phyloP scores from a whole-genome alignment of 2,113 vertebrate genomes.

The Ptychochromis oligacanthus region DNA sequence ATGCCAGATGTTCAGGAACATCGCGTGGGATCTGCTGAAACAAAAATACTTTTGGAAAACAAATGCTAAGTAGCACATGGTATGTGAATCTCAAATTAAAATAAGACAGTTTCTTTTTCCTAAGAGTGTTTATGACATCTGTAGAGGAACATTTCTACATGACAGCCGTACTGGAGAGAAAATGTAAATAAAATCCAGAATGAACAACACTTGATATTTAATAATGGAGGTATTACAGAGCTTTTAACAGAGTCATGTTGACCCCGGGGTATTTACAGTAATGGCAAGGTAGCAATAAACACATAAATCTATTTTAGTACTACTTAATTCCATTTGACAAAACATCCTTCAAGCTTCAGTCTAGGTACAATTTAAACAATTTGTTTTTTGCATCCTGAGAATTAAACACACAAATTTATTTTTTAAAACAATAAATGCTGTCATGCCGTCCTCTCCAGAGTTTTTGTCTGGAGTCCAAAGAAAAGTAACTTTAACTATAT shows the following conservation, averaged over 20 bases:
- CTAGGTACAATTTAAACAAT: not conserved
- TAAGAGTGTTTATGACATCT: slow-evolving; percentile 22
- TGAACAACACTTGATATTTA: not conserved
- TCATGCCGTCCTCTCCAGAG: not conserved
- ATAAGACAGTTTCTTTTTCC: slow-evolving; percentile 9
- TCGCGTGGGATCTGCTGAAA: slow-evolving; percentile 35
- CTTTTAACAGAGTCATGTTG: not conserved
- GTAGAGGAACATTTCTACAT: not conserved
- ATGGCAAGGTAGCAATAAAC: slow-evolving; percentile 10
- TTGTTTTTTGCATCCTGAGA: slow-evolving; percentile 7
- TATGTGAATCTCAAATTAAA: slow-evolving; percentile 26
- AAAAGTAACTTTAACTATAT: slow-evolving; percentile 13
- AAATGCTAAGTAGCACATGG: slow-evolving; percentile 39
- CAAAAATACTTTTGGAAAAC: slow-evolving; percentile 34
- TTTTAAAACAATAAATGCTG: slow-evolving; percentile 7
- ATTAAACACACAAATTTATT: not conserved
- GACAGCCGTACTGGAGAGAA: not conserved
- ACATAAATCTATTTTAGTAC: slow-evolving; percentile 3
- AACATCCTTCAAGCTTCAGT: not conserved
- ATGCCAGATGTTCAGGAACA: slow-evolving; percentile 57
- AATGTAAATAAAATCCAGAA: slow-evolving; percentile 27
- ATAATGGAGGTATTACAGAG: not conserved
- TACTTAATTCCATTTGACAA: not conserved
- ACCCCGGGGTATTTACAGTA: slow-evolving; percentile 14
- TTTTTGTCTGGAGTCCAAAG: not conserved